phyloP scores from a whole-genome alignment of 2,113 vertebrate species.

The Malurus alboscapulatus region DNA sequence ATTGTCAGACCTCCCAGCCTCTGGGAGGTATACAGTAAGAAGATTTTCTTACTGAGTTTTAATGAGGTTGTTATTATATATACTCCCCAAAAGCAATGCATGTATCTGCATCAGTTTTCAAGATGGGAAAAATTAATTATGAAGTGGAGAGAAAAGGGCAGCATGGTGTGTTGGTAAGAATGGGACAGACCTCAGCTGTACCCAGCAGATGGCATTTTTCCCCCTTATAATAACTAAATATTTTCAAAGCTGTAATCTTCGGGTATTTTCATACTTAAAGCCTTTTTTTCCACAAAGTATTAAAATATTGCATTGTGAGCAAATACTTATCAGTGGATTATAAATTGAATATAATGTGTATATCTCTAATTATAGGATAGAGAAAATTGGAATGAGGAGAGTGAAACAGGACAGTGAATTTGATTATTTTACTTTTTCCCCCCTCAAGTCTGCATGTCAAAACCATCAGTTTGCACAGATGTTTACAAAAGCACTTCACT shows the following conservation, averaged over 20 bases:
- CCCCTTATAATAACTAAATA: background rate
- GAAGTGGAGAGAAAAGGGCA: background rate
- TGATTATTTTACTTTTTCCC: background rate
- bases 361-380: background rate
- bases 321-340: background rate
- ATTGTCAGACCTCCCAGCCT: background rate
- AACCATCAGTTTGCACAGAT: background rate
- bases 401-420: background rate
- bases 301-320: background rate
- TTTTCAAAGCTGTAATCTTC: slow-evolving; percentile 6
- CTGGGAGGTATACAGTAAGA: background rate
- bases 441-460: background rate
- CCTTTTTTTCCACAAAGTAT: background rate
- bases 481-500: background rate
- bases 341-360: background rate
- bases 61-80: background rate
- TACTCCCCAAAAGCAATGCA: background rate
- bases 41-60: background rate
- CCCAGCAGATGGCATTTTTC: slow-evolving; percentile 69
- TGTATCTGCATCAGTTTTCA: background rate
- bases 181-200: slow-evolving; percentile 45
- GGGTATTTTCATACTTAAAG: background rate
- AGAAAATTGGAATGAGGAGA: background rate
- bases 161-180: background rate
- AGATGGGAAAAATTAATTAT: background rate